Conservation (phyloP, 1,140 invertebrate species). For the Metopolophium dirhodum region DNA sequence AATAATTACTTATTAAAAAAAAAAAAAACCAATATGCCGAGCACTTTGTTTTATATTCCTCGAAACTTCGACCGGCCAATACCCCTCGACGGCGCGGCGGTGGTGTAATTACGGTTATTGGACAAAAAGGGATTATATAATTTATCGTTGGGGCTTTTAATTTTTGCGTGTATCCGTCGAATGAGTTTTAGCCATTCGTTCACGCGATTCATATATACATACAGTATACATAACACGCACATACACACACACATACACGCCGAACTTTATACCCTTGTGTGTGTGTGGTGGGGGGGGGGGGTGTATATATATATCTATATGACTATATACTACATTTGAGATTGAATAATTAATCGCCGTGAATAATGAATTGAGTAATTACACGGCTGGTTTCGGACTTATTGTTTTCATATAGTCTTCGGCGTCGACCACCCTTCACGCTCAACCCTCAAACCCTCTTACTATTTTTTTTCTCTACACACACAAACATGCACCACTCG, state of each 20-base stretch:
- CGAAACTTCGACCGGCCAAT: background rate
- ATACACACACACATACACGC: no score
- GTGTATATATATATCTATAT: background rate
- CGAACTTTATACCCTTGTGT: background rate
- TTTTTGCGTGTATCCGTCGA: conserved; percentile 43
- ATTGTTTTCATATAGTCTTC: conserved; percentile 33
- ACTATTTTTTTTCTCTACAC: background rate
- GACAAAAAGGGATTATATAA: conserved; percentile 44
- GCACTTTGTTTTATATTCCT: conserved; percentile 6
- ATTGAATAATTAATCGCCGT: conserved; percentile 53
- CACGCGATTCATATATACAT: conserved; percentile 13
- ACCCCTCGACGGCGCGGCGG: background rate
- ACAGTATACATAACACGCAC: background rate
- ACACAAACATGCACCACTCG: background rate
- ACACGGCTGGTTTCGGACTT: conserved; percentile 26
- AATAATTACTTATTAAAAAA: conserved; percentile 45
- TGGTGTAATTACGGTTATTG: conserved; percentile 45
- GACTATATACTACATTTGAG: background rate
- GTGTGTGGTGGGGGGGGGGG: background rate
- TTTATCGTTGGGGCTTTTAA: conserved; percentile 43
- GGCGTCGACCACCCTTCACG: background rate
- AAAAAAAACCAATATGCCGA: conserved; percentile 1
- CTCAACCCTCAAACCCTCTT: background rate
- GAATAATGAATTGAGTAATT: conserved; percentile 57
- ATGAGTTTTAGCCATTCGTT: conserved; percentile 50